phyloP scores from a whole-genome alignment of 2,888 invertebrate species.

The Cheilosia soror region DNA sequence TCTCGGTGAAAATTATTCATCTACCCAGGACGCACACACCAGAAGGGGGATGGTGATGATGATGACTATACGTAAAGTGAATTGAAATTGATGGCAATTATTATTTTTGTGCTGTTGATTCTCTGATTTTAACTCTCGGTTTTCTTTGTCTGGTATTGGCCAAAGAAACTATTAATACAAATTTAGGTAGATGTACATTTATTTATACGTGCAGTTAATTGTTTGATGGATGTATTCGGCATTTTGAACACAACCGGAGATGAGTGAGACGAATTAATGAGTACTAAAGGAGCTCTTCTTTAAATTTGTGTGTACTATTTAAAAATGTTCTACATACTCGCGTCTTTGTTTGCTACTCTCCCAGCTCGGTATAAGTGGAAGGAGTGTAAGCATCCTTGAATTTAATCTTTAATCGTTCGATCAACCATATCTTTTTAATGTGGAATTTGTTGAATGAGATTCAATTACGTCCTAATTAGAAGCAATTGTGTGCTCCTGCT shows the following conservation, averaged over 20 bases:
- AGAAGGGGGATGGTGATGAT: neutral
- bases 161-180: constrained; percentile 40
- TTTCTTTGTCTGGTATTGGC: constrained; percentile 14
- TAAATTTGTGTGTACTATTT: neutral
- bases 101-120: constrained; percentile 38
- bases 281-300: constrained; percentile 9
- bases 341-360: no score
- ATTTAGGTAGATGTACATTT: constrained; percentile 76
- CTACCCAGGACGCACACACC: constrained; percentile 1
- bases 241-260: constrained; percentile 11
- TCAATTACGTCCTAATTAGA: no score
- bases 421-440: no score
- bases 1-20: constrained; percentile 27
- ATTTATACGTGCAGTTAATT: constrained; percentile 69
- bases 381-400: no score
- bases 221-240: constrained; percentile 32
- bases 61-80: constrained; percentile 34
- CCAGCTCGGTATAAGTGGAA: no score
- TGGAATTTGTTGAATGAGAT: no score
- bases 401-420: no score
- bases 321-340: neutral
- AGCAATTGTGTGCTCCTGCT: no score
- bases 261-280: constrained; percentile 36
- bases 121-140: constrained; percentile 48
- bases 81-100: constrained; percentile 65